Base-by-base conservation (phyloP, 1,140 invertebrate genomes). In the Coboldia fuscipes region DNA sequence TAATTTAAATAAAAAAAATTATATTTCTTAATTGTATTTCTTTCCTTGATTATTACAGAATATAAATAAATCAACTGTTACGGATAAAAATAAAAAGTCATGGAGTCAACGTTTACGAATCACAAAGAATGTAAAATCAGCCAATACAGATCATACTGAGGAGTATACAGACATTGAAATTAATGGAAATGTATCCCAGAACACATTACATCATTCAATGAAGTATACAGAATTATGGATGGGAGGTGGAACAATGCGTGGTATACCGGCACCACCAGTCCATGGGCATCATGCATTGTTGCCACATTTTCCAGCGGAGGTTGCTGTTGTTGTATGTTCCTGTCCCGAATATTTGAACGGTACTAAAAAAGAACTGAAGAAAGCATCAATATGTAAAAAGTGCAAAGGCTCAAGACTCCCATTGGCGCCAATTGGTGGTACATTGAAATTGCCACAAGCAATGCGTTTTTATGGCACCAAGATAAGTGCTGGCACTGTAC, bases 221-320 rank as follows among this genome's bases (percentile, higher is more conserved):
- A 72, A 78, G 41, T 81, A 80, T 55, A 73, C 72, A 1, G 77
- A 82, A 41, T 73, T 75, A 20, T 82, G 77, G 77, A 62, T 82
- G 2, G 82, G 82, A 43, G 27, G 27, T n/a, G 75, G 76, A 36
- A 76, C 74, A 3, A 68, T 77, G 2, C 58, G 72, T 39, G 51
- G 51, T 9, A 48, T 54, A 36, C 51, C 51, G 2, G 62, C 68
- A 3, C 62, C 68, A 30, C 62, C 65, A 34, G 46, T 52, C n/a
- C 50, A 41, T 16, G 45, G 41, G 9, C 35, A 23, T 27, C 60
- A 40, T 4, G 59, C 70, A 30, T 57, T 68, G 14, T 49, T 66
- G 33, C 60, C 65, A 17, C 62, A 65, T 21, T 57, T 66, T 16
- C 44, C 58, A 43, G 45, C 62, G 50, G 53, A 70, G 45, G 46